Base-by-base conservation (phyloP, 2,888 invertebrate genomes). In the Ennomos quercinarius region DNA sequence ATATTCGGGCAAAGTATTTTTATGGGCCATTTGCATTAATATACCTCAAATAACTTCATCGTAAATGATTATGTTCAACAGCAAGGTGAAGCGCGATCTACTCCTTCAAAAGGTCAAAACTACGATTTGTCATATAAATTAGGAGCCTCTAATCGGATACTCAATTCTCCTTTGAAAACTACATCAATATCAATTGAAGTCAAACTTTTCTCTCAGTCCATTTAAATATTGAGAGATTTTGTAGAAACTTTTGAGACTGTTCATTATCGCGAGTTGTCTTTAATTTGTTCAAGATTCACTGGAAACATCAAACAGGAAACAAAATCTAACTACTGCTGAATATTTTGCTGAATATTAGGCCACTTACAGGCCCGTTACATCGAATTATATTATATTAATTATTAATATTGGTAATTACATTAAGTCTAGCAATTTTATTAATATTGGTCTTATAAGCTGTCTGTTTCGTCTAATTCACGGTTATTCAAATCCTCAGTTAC, bases 181-280 rank as follows among this genome's bases (percentile, higher is more conserved):
- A 66, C 59, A 66, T 67, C 63, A 63, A 69, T 67, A 60, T 63
- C 54, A 59, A 65, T 69, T 65, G 65, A 13, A 49, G n/a, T 41
- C 42, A 41, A 59, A 56, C 45, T 58, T 63, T 60, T 46, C 64
- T 64, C 41, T 60, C 41, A 62, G 67, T 64, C 58, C 36, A 45
- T 66, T 36, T 27, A 39, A 46, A 43, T 55, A 47, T 57, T 57
- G 53, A 53, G 51, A 60, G 47, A 56, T 55, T 57, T 54, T 58
- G 9, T 38, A 53, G 53, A 52, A 64, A 59, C 58, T 59, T 53
- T 45, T 5, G 40, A 42, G 45, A 36, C 11, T 57, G 11, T 13
- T 42, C 42, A 57, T 59, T 54, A 49, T 42, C 42, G 48, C 27
- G 39, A 58, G 39, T 43, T 43, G 35, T 40, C 36, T 34, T 34